Conservation (phyloP, 2,888 invertebrate species). For the Myathropa florea region DNA sequence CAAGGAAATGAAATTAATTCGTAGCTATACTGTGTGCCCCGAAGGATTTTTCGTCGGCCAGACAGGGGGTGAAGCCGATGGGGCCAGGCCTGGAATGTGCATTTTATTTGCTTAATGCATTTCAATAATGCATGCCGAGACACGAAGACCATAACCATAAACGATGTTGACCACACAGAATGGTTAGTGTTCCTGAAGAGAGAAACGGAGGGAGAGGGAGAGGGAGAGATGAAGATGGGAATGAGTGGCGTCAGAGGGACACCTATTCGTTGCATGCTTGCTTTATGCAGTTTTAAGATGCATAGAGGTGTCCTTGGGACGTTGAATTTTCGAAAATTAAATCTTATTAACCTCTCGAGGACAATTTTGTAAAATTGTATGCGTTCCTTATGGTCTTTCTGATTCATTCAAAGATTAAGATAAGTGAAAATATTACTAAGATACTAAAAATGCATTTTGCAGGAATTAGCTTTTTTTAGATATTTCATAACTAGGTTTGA, state of each 20-base stretch:
- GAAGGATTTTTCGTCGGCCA: constrained; percentile 36
- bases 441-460: not conserved
- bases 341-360: not conserved
- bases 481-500: too few species aligned
- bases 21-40: constrained; percentile 33
- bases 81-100: constrained; percentile 11
- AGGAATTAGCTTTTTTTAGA: not conserved
- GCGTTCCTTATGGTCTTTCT: not conserved
- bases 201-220: not conserved
- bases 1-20: constrained; percentile 66
- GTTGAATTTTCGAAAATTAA: not conserved
- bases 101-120: constrained; percentile 60
- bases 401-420: not conserved
- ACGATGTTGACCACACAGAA: constrained; percentile 29
- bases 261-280: not conserved
- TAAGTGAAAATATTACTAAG: not conserved
- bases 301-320: not conserved
- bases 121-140: constrained; percentile 54
- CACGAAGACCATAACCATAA: constrained; percentile 49
- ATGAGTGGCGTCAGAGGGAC: not conserved
- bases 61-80: not conserved
- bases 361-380: not conserved
- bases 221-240: not conserved
- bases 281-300: not conserved
- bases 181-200: not conserved